These are phyloP conservation scores for Himalopsyche anomala DNA, from an alignment of 2,888 invertebrate species.

Conservation along the genomic window DNA sequence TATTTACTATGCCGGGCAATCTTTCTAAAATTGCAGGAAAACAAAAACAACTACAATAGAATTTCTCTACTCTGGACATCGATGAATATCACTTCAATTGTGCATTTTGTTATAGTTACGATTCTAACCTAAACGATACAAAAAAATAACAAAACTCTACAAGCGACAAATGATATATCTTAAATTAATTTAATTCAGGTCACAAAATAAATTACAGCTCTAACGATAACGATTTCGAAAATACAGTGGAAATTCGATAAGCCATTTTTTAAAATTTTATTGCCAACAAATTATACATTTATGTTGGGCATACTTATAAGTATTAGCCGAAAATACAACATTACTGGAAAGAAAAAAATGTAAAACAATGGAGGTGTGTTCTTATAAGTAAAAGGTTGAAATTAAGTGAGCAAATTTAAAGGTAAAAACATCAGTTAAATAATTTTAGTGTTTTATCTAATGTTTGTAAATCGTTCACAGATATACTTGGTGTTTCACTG, in stretches of 20 bases:
- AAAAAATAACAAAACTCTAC: not conserved
- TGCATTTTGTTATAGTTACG: not conserved
- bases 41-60: not conserved
- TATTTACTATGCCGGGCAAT: not conserved
- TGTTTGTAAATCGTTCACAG: no score
- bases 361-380: no score
- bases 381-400: no score
- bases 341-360: no score
- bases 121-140: not conserved
- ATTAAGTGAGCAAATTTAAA: no score
- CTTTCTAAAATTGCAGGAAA: not conserved
- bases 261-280: no score
- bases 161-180: not conserved
- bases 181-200: conserved; percentile 33
- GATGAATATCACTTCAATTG: not conserved
- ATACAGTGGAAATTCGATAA: not conserved
- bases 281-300: no score
- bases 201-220: conserved; percentile 31
- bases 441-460: no score
- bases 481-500: no score
- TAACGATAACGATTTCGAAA: not conserved
- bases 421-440: no score
- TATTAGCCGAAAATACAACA: no score
- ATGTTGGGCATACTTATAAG: no score
- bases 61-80: not conserved